Evolutionary conservation across 2,888 invertebrate species (phyloP).

Genomic region (Pristionchus exspectatus): DNA sequence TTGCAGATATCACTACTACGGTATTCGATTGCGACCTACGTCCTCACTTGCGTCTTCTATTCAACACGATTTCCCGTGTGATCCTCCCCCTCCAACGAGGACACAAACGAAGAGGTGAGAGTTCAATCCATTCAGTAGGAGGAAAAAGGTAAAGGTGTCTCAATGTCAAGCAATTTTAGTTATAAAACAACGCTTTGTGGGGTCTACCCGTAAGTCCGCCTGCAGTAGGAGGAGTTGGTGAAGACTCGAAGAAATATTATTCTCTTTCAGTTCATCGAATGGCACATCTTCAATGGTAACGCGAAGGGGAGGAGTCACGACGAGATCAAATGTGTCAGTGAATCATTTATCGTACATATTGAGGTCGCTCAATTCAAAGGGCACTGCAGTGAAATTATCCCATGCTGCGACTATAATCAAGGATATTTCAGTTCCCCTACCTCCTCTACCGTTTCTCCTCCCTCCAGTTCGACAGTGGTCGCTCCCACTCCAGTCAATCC

Average conservation of each 20-base stretch:
- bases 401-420: too few species aligned
- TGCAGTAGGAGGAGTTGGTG: not conserved
- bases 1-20: conserved; percentile 93
- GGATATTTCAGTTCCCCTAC: conserved; percentile 13
- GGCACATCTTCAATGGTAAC: conserved; percentile 5
- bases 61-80: conserved; percentile 21
- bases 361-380: too few species aligned
- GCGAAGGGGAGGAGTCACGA: conserved; percentile 7
- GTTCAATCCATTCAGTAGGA: not conserved
- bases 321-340: conserved; percentile 25
- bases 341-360: too few species aligned
- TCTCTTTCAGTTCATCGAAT: not conserved
- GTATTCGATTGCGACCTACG: conserved; percentile 86
- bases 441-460: conserved; percentile 32
- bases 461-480: not conserved
- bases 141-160: not conserved
- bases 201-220: too few species aligned
- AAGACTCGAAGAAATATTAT: not conserved
- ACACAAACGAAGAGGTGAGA: not conserved
- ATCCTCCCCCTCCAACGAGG: not conserved
- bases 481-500: not conserved
- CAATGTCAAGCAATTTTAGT: too few species aligned
- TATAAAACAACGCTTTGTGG: too few species aligned
- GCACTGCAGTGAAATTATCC: too few species aligned
- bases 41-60: conserved; percentile 15